phyloP scores from a whole-genome alignment of 2,113 vertebrate genomes.

The Sisor rabdophorus region DNA sequence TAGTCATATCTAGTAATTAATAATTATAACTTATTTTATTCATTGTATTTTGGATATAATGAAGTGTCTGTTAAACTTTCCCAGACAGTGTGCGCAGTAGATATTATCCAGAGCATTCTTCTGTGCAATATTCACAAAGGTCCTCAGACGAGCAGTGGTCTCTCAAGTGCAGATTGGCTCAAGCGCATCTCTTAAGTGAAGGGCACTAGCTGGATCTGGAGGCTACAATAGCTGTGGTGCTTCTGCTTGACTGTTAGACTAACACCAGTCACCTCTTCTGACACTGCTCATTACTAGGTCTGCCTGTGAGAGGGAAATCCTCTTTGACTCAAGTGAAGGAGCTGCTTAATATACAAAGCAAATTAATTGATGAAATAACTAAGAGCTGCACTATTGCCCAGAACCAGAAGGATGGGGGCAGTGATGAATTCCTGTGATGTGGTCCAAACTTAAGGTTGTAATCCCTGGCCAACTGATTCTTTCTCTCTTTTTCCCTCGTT shows the following conservation, averaged over 20 bases:
- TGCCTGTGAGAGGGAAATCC: constrained; percentile 61
- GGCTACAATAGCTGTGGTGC: constrained; percentile 30
- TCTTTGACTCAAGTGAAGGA: constrained; percentile 68
- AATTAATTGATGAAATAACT: constrained; percentile 67
- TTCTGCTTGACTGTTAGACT: constrained; percentile 32
- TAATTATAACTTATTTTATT: too few species aligned
- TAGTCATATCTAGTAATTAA: background rate
- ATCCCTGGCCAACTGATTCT: constrained; percentile 71
- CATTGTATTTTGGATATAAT: background rate
- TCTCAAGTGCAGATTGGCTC: constrained; percentile 40
- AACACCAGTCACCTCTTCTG: constrained; percentile 43
- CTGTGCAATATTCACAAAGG: background rate
- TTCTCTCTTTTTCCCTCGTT: constrained; percentile 8
- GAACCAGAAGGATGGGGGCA: constrained; percentile 46
- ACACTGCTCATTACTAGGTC: constrained; percentile 46
- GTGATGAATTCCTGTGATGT: constrained; percentile 73
- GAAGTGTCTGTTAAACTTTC: background rate
- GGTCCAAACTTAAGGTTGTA: constrained; percentile 69
- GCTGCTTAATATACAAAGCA: constrained; percentile 69
- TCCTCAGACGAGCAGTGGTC: constrained; percentile 29
- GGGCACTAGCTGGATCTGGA: constrained; percentile 22
- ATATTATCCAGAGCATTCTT: background rate
- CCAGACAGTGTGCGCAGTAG: background rate
- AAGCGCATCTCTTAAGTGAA: constrained; percentile 41
- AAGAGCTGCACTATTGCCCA: constrained; percentile 60